These are phyloP conservation scores for Cyaniris semiargus DNA, from an alignment of 2,888 invertebrate genomes.

Conservation along the genomic window DNA sequence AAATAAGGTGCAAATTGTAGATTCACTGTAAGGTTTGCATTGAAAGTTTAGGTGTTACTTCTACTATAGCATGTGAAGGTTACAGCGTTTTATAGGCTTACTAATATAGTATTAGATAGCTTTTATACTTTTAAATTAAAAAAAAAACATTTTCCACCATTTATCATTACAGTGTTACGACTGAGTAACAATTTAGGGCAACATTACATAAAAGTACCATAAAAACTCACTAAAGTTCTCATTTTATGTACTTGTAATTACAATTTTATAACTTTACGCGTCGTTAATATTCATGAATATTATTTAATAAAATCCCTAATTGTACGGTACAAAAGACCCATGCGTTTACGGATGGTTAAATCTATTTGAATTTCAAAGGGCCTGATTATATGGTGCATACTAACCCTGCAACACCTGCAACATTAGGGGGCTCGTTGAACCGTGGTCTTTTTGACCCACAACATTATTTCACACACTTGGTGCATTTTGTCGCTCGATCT, in stretches of 20 bases:
- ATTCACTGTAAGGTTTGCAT: neutral
- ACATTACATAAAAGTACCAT: neutral
- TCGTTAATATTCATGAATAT: conserved; percentile 13
- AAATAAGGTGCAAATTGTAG: neutral
- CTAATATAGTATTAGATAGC: too few relatives aligned
- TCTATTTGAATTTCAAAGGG: conserved; percentile 15
- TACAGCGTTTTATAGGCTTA: neutral
- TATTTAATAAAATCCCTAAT: conserved; percentile 20
- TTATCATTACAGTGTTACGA: too few relatives aligned
- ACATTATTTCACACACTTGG: conserved; percentile 16
- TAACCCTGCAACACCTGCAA: conserved; percentile 19
- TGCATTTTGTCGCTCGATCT: conserved; percentile 6
- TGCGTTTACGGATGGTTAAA: conserved; percentile 17
- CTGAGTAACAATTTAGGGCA: neutral
- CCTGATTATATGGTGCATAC: conserved; percentile 5
- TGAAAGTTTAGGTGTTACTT: neutral
- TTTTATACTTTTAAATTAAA: too few relatives aligned
- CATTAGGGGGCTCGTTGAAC: conserved; percentile 3
- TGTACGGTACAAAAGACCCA: conserved; percentile 20
- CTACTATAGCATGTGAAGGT: neutral
- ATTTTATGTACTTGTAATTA: conserved; percentile 1
- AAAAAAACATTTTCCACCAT: too few relatives aligned
- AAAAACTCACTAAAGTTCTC: neutral
- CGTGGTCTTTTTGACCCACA: conserved; percentile 13
- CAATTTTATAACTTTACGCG: neutral